Evolutionary conservation across 1,140 invertebrate genomes (phyloP), one percentile per base, ranked within the genome.

Genomic region (Conus betulinus): DNA sequence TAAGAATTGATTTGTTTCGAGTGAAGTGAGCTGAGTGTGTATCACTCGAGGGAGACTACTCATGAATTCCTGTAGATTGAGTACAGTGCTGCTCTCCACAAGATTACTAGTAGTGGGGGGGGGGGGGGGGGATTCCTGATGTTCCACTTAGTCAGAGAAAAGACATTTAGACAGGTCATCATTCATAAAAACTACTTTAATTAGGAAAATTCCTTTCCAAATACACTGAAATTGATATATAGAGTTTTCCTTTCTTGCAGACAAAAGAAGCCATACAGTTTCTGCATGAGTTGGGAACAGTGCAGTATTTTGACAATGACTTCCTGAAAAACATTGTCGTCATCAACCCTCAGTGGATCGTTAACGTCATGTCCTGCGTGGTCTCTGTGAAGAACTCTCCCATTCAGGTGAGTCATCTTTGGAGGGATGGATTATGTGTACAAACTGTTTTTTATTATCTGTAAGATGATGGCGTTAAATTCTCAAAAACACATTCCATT

Each of bases 341-440:
- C 23, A 94, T 95, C 76, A 94, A 95, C 87, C 94, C 94, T 52
- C 94, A 95, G 91, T 95, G 94, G 93, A 95, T 95, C 89, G 94
- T 95, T 17, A 91, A 95, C 90, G 93, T 95, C 20, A 94, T 95
- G 94, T 90, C 94, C 13, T 95, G 93, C 92, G 92, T 95, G 25
- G 94, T 95, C 13, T 94, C 94, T 55, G 94, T 94, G 15, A 94
- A 95, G 88, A 91, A 94, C 82, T 93, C 92, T 13, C 91, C 91
- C 25, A 94, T 94, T 51, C 91, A 94, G 92, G 94, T 94, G 5
- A 81, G 67, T 71, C 67, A 20, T 23, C 6, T 6, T 11, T 60
- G 57, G 57, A 39, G 39, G 39, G 39, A 39, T 39, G 39, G 39
- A 39, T 39, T 39, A 39, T 39, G 39, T 39, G 39, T 39, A 39